Conservation (phyloP, 2,113 vertebrate genomes). For the Phylloscopus trochiloides region DNA sequence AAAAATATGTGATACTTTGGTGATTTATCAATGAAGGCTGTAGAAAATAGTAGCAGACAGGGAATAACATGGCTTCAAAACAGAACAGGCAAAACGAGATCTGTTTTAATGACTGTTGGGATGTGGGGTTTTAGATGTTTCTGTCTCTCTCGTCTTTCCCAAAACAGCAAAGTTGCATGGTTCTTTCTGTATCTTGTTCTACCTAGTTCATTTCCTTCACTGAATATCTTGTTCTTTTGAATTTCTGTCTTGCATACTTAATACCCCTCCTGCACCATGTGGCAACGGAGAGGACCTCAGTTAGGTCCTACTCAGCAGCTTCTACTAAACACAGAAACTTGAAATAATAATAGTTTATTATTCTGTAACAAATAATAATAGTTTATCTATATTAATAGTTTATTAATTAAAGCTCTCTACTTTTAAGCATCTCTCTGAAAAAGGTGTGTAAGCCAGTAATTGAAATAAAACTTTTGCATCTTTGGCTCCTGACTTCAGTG, state of each 20-base stretch:
- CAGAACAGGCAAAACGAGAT: not conserved
- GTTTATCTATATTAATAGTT: too few species aligned
- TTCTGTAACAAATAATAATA: not conserved
- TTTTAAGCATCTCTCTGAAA: not conserved
- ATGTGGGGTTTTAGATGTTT: not conserved
- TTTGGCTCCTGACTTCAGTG: not conserved
- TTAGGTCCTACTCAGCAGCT: not conserved
- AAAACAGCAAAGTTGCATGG: not conserved
- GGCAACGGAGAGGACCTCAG: accelerated
- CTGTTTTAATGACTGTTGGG: not conserved
- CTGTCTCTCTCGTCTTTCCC: not conserved
- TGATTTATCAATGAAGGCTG: not conserved
- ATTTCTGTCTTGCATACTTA: not conserved
- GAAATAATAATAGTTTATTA: not conserved
- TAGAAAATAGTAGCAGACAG: not conserved
- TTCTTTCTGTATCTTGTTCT: not conserved
- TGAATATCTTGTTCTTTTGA: not conserved
- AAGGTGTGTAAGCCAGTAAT: not conserved
- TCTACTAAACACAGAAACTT: not conserved
- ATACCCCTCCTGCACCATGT: accelerated
- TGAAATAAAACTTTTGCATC: not conserved
- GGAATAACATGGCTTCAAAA: not conserved
- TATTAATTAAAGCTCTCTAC: not conserved
- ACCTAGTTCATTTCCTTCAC: not conserved
- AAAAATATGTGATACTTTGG: not conserved